phyloP scores from a whole-genome alignment of 2,113 vertebrate genomes.

The Percopsis transmontana region DNA sequence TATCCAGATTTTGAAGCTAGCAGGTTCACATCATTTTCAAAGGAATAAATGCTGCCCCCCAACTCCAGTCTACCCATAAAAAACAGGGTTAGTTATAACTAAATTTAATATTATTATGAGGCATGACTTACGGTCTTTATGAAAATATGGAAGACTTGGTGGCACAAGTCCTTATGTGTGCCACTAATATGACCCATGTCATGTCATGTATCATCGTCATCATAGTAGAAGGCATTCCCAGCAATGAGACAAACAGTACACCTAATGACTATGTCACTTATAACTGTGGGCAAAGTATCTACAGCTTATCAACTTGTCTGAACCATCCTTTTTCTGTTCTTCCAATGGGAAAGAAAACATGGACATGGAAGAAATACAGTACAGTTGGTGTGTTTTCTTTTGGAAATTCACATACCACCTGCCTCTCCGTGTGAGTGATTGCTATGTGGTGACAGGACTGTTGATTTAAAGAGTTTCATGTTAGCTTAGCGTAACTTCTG shows the following conservation, averaged over 20 bases:
- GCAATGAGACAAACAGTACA: slow-evolving; percentile 51
- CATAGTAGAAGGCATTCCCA: slow-evolving; percentile 23
- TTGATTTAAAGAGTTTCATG: background rate
- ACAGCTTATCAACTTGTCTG: background rate
- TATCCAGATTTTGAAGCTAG: slow-evolving; percentile 37
- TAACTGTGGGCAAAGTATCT: slow-evolving; percentile 40
- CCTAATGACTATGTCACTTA: slow-evolving; percentile 45
- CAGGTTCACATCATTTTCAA: slow-evolving; percentile 21
- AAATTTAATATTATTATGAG: slow-evolving; percentile 37
- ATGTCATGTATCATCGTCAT: background rate
- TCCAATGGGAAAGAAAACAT: slow-evolving; percentile 18
- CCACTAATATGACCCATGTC: slow-evolving; percentile 30
- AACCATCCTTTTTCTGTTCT: slow-evolving; percentile 12
- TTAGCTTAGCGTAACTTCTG: background rate
- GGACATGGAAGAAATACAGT: background rate
- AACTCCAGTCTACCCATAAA: slow-evolving; percentile 7
- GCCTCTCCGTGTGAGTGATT: background rate
- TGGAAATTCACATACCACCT: background rate
- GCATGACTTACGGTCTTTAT: slow-evolving; percentile 37
- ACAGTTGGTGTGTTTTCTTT: background rate
- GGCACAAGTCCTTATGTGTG: slow-evolving; percentile 17
- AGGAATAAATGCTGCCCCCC: slow-evolving; percentile 10
- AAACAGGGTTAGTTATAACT: slow-evolving; percentile 29
- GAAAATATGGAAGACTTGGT: slow-evolving; percentile 6
- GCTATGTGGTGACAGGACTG: background rate